These are phyloP conservation scores for Scaptomyza cyrtandrae DNA, from an alignment of 2,888 invertebrate species.

Conservation along the genomic window DNA sequence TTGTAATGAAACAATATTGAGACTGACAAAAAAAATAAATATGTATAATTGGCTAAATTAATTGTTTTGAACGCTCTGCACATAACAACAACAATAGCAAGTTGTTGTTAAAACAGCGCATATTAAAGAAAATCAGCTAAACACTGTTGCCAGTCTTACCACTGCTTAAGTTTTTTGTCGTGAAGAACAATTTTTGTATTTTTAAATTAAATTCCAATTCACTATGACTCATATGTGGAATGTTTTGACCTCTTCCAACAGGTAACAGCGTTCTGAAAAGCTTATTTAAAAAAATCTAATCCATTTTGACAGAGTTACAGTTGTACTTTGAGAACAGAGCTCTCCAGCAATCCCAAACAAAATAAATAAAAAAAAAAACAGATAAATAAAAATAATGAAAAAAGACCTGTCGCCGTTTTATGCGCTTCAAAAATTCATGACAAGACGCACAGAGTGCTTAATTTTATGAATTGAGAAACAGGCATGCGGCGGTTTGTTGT, in stretches of 20 bases:
- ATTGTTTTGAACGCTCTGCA: conserved; percentile 63
- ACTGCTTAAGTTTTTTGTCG: too few species aligned
- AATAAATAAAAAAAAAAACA: conserved; percentile 4
- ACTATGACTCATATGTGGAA: too few species aligned
- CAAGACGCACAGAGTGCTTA: conserved; percentile 76
- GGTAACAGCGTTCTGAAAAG: too few species aligned
- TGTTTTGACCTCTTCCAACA: too few species aligned
- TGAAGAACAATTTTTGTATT: too few species aligned
- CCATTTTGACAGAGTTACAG: too few species aligned
- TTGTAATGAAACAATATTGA: neutral
- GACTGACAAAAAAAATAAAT: neutral
- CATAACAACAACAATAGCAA: conserved; percentile 26
- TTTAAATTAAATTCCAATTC: too few species aligned
- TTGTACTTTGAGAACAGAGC: neutral
- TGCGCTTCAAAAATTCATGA: conserved; percentile 74
- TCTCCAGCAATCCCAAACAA: neutral
- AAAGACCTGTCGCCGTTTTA: conserved; percentile 64
- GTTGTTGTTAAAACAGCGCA: conserved; percentile 33
- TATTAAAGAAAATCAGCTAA: conserved; percentile 9
- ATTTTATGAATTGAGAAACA: conserved; percentile 76
- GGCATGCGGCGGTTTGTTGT: conserved; percentile 58
- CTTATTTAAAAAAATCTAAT: too few species aligned
- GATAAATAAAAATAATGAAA: conserved; percentile 32
- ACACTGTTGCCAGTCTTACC: neutral
- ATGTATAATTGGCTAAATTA: conserved; percentile 54